Evolutionary conservation across 2,888 invertebrate species (phyloP).

Genomic region (Serrognathus titanus): DNA sequence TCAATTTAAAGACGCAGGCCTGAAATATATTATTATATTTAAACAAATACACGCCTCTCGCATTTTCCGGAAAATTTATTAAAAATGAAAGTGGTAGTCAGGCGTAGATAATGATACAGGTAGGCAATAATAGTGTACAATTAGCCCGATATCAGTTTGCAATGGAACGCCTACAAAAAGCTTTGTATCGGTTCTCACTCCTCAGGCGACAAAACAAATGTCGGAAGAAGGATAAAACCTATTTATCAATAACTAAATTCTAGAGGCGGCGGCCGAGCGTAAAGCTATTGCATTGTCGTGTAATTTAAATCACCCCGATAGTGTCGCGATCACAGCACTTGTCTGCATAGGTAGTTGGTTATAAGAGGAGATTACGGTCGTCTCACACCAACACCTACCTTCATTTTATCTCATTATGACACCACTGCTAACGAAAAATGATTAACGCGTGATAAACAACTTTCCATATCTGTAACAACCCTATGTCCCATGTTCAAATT

Average conservation of each 20-base stretch:
- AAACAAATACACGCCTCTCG: constrained; percentile 9
- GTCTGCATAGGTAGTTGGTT: neutral
- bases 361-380: neutral
- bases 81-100: constrained; percentile 26
- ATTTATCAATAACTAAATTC: constrained; percentile 41
- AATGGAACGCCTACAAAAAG: constrained; percentile 23
- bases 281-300: constrained; percentile 35
- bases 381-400: neutral
- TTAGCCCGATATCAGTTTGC: constrained; percentile 34
- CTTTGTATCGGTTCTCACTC: constrained; percentile 25
- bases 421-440: neutral
- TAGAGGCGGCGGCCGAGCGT: constrained; percentile 35
- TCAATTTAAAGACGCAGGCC: neutral
- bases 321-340: constrained; percentile 23
- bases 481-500: no score
- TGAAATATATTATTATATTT: constrained; percentile 6
- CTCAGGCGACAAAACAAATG: constrained; percentile 37
- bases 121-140: constrained; percentile 35
- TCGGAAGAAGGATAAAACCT: constrained; percentile 37
- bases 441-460: no score
- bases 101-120: constrained; percentile 32
- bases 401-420: neutral
- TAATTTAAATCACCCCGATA: constrained; percentile 37
- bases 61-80: neutral
- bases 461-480: no score